These are phyloP conservation scores for Forpus xanthops DNA, from an alignment of 2,797 vertebrate species.

Conservation along the genomic window DNA sequence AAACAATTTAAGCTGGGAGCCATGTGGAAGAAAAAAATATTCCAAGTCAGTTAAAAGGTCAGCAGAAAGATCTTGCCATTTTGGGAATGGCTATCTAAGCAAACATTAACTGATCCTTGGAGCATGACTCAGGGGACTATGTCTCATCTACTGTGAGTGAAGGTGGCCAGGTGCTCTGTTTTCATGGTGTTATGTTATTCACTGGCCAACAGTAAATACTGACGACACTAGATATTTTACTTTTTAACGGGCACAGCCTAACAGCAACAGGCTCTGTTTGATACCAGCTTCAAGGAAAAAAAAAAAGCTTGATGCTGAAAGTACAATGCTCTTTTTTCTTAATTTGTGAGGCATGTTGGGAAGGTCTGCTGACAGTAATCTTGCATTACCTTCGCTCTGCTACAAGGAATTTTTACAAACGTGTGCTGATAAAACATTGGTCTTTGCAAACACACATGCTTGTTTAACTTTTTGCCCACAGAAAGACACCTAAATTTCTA, in stretches of 20 bases:
- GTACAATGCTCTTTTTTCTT: neutral
- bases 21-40: neutral
- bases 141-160: neutral
- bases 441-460: neutral
- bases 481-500: neutral
- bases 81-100: neutral
- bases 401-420: neutral
- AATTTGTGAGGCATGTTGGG: neutral
- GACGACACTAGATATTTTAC: neutral
- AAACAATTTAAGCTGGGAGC: neutral
- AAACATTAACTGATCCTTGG: neutral
- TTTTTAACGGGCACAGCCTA: neutral
- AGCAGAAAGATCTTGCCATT: neutral
- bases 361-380: neutral
- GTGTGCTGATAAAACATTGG: rapidly evolving
- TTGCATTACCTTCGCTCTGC: neutral
- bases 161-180: neutral
- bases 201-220: neutral
- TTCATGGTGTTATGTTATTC: neutral
- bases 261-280: neutral
- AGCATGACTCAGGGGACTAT: neutral
- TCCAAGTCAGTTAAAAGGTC: neutral
- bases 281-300: neutral
- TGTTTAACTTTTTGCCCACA: rapidly evolving
- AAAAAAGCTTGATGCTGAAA: neutral